A percentile compares a stretch with the other conserved stretches of the same genome.
Evolutionary conservation across 1,140 invertebrate genomes (phyloP).

Genomic region (Euura saliciscinereae): DNA sequence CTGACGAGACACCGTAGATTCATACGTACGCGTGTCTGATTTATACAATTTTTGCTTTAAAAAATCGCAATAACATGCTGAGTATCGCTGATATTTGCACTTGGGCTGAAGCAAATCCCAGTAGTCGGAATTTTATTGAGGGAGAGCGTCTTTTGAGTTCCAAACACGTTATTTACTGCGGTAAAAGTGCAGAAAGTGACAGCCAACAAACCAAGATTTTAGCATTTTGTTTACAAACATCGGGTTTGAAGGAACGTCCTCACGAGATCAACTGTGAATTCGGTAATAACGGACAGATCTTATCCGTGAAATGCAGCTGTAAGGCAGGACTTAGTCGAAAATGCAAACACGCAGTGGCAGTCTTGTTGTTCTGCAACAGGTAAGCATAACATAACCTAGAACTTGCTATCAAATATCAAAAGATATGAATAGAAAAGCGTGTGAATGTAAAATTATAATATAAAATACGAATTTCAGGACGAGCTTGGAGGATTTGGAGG

Average conservation of each 20-base stretch:
- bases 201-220: background rate
- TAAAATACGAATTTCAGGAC: background rate
- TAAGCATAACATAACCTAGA: constrained; percentile 13
- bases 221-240: too few relatives aligned
- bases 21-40: background rate
- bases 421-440: background rate
- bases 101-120: background rate
- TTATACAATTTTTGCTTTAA: background rate
- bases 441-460: too few relatives aligned
- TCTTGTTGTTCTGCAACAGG: constrained; percentile 21
- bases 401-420: background rate
- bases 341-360: constrained; percentile 22
- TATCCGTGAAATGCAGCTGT: constrained; percentile 22
- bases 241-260: background rate
- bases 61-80: background rate
- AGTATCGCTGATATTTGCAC: background rate
- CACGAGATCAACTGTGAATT: background rate
- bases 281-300: background rate
- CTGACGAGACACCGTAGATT: background rate
- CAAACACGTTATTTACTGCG: background rate
- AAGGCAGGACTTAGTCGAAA: constrained; percentile 19
- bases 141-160: background rate
- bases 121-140: background rate
- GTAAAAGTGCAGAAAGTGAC: background rate
- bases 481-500: constrained; percentile 17